Evolutionary conservation across 2,113 vertebrate genomes (phyloP), one percentile per base, ranked within the genome.

Genomic region (Barbus barbus): DNA sequence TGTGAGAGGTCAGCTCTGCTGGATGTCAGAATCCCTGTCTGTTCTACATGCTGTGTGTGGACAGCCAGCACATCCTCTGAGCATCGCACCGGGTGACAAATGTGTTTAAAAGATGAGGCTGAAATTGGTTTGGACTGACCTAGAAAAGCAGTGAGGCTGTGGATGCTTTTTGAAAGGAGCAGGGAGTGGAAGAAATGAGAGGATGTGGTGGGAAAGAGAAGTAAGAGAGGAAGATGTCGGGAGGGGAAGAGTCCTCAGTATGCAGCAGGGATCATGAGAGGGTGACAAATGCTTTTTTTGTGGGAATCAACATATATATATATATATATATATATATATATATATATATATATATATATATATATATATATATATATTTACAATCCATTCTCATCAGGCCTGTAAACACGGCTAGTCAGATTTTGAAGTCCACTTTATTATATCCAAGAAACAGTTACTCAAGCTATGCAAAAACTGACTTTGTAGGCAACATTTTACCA

Each of bases 91-190:
- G 73, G 58, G 80, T 85, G 85, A 84, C 74, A 87, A 83, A 89
- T 89, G 82, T 84, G 89, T 88, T 91, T 86, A 83, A 86, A 53
- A 84, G 44, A 82, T 67, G 74, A 53, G 51, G 82, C 73, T 63
- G 69, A 84, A 84, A 89, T 87, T 69, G 69, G 41, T 74, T 74
- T 51, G 31, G 33, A 51, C 65, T 91, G 89, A 88, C 89, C 87
- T 82, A 87, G 77, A 89, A 85, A 87, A 31, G 24, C 65, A 61
- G 51, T 18, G 51, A 48, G 73, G 31, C 69, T 80, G 24, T 11
- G 33, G 38, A 46, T 81, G 58, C 31, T 78, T 53, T 81, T 31
- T 81, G 51, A 65, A 26, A 74, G 76, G 13, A 56, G 65, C 44
- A 36, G 72, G 67, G 51, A 72, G 26, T 31, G 18, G 18, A 60